These are phyloP conservation scores for Drosophila multiciliata DNA, from an alignment of 2,888 invertebrate species.

Conservation along the genomic window DNA sequence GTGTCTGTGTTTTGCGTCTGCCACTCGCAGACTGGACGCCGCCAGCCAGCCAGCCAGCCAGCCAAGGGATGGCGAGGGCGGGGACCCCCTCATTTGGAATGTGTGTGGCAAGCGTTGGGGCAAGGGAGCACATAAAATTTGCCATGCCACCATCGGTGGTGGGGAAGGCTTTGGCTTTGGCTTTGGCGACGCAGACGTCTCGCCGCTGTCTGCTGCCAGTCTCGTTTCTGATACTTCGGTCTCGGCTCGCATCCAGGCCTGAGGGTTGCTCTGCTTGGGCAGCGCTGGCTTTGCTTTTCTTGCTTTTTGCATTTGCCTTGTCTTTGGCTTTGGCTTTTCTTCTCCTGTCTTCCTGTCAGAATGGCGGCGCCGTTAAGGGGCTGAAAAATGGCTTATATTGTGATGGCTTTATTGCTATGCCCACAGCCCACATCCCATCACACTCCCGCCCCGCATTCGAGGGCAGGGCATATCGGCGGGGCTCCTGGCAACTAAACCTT, in stretches of 20 bases:
- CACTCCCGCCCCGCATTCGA: conserved; percentile 5
- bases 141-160: conserved; percentile 28
- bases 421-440: background rate
- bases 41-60: conserved; percentile 51
- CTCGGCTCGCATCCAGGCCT: conserved; percentile 22
- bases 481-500: conserved; percentile 6
- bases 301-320: conserved; percentile 7
- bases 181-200: conserved; percentile 69
- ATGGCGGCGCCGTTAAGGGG: conserved; percentile 46
- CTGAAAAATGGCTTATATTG: conserved; percentile 55
- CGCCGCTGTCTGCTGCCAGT: conserved; percentile 74
- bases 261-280: conserved; percentile 44
- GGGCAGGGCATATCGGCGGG: background rate
- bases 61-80: conserved; percentile 24
- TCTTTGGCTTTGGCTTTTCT: conserved; percentile 31
- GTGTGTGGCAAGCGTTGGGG: conserved; percentile 23
- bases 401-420: conserved; percentile 70
- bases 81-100: conserved; percentile 10
- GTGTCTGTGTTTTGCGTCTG: conserved; percentile 36
- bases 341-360: conserved; percentile 22
- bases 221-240: conserved; percentile 49
- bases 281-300: background rate
- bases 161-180: conserved; percentile 61
- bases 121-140: conserved; percentile 31
- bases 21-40: conserved; percentile 73